Percentiles rank a stretch among this genome's conserved stretches.
These are phyloP conservation scores for Heterotilapia buettikoferi DNA, from an alignment of 2,113 vertebrate species.

Conservation along the genomic window DNA sequence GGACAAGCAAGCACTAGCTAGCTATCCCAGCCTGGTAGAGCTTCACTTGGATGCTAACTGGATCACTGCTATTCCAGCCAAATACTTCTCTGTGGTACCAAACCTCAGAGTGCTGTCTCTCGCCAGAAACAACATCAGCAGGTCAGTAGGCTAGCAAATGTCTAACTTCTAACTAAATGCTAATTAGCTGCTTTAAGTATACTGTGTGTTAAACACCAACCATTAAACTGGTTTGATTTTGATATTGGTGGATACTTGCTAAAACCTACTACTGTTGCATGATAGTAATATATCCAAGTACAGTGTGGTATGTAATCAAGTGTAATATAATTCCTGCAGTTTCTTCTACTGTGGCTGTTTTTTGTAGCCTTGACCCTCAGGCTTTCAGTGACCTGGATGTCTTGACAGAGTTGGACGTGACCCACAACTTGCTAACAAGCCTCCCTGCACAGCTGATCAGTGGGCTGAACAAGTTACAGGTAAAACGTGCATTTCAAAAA, in stretches of 20 bases:
- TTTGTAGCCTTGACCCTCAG: slow-evolving; percentile 53
- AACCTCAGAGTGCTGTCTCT: slow-evolving; percentile 73
- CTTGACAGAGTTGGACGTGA: slow-evolving; percentile 74
- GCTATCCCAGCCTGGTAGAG: slow-evolving; percentile 65
- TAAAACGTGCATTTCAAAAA: not conserved
- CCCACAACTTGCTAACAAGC: slow-evolving; percentile 72
- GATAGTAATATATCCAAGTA: not conserved
- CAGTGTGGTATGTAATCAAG: not conserved
- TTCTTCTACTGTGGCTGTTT: not conserved
- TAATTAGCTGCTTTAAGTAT: not conserved
- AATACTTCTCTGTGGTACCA: slow-evolving; percentile 66
- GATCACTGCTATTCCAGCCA: slow-evolving; percentile 57
- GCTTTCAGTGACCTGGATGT: slow-evolving; percentile 70
- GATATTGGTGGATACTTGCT: accelerated
- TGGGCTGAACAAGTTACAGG: slow-evolving; percentile 59
- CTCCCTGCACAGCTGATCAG: slow-evolving; percentile 60
- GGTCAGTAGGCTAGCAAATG: not conserved
- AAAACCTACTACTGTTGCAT: not conserved
- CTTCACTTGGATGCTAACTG: slow-evolving; percentile 72
- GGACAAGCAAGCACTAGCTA: slow-evolving; percentile 61
- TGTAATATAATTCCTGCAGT: not conserved
- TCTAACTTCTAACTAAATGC: not conserved
- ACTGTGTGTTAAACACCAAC: not conserved
- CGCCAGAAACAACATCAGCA: slow-evolving; percentile 69
- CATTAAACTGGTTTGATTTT: not conserved